Percentiles rank a stretch among this genome's conserved stretches.
phyloP scores from a whole-genome alignment of 2,888 invertebrate species.

The Eugnorisma glareosa region DNA sequence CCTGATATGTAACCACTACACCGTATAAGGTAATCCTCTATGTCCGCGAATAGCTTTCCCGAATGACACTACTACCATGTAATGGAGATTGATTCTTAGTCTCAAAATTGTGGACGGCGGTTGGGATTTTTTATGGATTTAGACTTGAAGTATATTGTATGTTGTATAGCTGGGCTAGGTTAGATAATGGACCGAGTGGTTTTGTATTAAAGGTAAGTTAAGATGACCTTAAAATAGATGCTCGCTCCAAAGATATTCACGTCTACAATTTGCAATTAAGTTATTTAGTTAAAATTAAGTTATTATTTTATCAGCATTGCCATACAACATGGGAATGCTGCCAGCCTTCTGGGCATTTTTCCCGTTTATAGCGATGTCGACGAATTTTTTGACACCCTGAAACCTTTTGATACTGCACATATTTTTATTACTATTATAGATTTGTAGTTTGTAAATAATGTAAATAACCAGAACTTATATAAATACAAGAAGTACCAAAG shows the following conservation, averaged over 20 bases:
- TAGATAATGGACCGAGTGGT: background rate
- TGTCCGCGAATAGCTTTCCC: slow-evolving; percentile 71
- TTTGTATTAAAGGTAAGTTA: background rate
- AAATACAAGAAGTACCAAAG: background rate
- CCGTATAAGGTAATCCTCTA: slow-evolving; percentile 74
- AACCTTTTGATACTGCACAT: too few species aligned
- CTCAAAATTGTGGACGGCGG: slow-evolving; percentile 47
- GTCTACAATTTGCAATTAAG: background rate
- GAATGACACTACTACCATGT: slow-evolving; percentile 68
- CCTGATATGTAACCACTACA: slow-evolving; percentile 72
- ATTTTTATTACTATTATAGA: too few species aligned
- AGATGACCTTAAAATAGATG: background rate
- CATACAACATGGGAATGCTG: too few species aligned
- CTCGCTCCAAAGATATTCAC: background rate
- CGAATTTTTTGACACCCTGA: too few species aligned
- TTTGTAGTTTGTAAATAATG: too few species aligned
- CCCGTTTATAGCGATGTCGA: too few species aligned
- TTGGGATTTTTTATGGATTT: slow-evolving; percentile 54
- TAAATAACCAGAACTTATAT: too few species aligned
- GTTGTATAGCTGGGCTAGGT: slow-evolving; percentile 15
- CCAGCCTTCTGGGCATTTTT: too few species aligned
- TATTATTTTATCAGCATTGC: too few species aligned
- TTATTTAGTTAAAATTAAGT: too few species aligned
- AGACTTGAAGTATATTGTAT: slow-evolving; percentile 32
- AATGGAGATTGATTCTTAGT: slow-evolving; percentile 70